A percentile compares a stretch with the other conserved stretches of the same genome.
These are phyloP conservation scores for Escarpia spicata DNA, from an alignment of 2,888 invertebrate species.

Conservation along the genomic window DNA sequence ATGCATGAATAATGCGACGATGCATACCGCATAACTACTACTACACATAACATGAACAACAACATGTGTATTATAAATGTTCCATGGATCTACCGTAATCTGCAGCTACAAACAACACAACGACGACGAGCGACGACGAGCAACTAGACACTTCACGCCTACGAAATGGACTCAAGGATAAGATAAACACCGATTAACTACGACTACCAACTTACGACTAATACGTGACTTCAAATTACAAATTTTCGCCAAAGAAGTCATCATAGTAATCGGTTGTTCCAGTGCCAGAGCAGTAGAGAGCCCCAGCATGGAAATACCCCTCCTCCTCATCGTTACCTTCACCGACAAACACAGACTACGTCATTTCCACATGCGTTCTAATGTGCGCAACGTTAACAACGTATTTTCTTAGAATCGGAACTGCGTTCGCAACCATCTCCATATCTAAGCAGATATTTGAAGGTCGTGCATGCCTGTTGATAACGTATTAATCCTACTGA, in stretches of 20 bases:
- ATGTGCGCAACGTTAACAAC: not conserved
- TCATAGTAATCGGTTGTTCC: not conserved
- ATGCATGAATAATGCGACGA: too few species aligned
- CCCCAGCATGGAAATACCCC: not conserved
- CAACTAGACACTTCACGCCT: not conserved
- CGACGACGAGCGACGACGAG: not conserved
- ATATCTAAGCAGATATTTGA: not conserved
- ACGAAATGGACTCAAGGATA: not conserved
- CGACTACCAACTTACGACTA: constrained; percentile 7
- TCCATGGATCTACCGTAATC: not conserved
- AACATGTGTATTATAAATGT: not conserved
- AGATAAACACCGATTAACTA: not conserved
- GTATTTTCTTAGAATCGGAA: too few species aligned
- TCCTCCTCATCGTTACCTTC: not conserved
- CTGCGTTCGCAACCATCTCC: not conserved
- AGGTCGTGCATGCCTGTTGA: not conserved
- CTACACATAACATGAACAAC: not conserved
- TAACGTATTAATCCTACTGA: not conserved
- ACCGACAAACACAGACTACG: not conserved
- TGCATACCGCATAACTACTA: too few species aligned
- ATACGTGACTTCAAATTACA: not conserved
- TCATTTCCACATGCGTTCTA: not conserved
- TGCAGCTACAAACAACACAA: not conserved
- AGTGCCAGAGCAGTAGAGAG: not conserved
- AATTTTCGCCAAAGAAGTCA: not conserved